Base-by-base conservation (phyloP, 2,888 invertebrate genomes). In the Nomada flava region DNA sequence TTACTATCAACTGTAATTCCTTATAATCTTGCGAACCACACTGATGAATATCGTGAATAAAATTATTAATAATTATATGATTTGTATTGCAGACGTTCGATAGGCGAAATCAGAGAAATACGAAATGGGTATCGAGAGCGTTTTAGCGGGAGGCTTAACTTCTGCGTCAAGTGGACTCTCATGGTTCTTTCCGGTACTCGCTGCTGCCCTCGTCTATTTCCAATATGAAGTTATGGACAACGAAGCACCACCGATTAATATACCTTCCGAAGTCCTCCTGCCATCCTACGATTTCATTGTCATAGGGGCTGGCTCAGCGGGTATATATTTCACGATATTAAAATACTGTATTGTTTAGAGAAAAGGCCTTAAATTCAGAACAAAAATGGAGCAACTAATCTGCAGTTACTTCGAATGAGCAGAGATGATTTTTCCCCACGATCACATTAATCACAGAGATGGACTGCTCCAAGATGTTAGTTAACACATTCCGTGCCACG, bases 291-390 rank as follows among this genome's bases (percentile, higher is more conserved):
- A 98, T 93, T 98, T 98, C 91, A 97, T 98, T 88, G 95, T 98
- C 73, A 96, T 98, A 47, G 98, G 98, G 1, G 97, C 96, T 0
- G 98, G 98, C 15, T 98, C 98, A 0, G 98, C 98, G 92, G 98
- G 97, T 95, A 92, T 82, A 80, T 89, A 1, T 42, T 18, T 59
- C 7, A 7, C 36, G 36, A 36, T 36, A 36, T 36, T 36, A 36
- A 36, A 36, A 36, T 36, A 36, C 36, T 36, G 36, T 7, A 36
- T 7, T 7, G 7, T 36, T 36, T 36, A 7, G 7, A 7, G 36
- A 5, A 36, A 36, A 7, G 7, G 36, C 36, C 36, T 36, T 36
- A 36, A 9, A 36, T 36, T 36, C 36, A 5, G 36, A 36, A 36
- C 0, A 36, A 36, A 36, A 29, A 29, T 29, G 29, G 29, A 7